Conservation (phyloP, 2,888 invertebrate genomes). For the Acutogordius australiensis region DNA sequence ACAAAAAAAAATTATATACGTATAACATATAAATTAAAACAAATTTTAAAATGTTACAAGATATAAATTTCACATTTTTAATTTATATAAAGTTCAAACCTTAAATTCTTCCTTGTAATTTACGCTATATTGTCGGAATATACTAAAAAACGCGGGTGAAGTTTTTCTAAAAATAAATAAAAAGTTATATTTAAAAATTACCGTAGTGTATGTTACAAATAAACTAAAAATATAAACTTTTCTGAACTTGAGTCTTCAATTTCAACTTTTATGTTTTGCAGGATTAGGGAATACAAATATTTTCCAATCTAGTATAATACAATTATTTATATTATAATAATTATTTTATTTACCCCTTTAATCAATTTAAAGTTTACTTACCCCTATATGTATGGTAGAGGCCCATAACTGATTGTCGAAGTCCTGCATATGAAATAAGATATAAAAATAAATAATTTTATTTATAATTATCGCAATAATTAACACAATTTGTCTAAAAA, state of each 20-base stretch:
- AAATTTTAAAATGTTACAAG: too few relatives aligned
- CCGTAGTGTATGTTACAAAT: too few relatives aligned
- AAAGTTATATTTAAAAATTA: not conserved
- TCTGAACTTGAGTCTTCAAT: not conserved
- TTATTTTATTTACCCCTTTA: too few relatives aligned
- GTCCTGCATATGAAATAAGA: not conserved
- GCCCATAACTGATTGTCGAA: not conserved
- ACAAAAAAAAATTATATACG: too few relatives aligned
- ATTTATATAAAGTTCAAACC: not conserved
- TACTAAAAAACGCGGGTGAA: conserved; percentile 1
- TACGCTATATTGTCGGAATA: not conserved
- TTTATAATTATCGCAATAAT: too few relatives aligned
- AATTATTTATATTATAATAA: too few relatives aligned
- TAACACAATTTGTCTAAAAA: too few relatives aligned
- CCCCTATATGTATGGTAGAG: not conserved
- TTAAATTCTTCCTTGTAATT: conserved; percentile 6
- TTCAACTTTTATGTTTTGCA: not conserved
- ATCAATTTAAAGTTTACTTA: too few relatives aligned
- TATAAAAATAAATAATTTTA: not conserved
- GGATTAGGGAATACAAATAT: not conserved
- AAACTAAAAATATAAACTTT: not conserved
- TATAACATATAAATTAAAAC: too few relatives aligned
- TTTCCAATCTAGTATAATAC: not conserved
- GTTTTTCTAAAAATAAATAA: not conserved
- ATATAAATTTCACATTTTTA: not conserved